Evolutionary conservation across 2,113 vertebrate genomes (phyloP).

Genomic region (Eublepharis macularius): DNA sequence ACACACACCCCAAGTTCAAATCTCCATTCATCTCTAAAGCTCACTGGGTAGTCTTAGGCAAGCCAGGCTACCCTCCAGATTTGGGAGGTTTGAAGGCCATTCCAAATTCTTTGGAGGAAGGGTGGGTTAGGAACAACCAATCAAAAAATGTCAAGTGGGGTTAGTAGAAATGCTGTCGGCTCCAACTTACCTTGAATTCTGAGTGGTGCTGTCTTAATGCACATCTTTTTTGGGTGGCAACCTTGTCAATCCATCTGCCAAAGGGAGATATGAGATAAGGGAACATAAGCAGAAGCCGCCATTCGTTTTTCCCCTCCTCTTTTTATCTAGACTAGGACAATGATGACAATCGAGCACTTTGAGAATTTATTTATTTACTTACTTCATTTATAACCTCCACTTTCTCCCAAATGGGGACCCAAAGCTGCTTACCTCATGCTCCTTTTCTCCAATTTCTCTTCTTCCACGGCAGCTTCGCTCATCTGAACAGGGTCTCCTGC

Average conservation of each 20-base stretch:
- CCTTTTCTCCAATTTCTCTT: too few relatives aligned
- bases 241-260: constrained; percentile 26
- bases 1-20: not conserved
- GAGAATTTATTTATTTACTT: too few relatives aligned
- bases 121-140: not conserved
- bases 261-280: constrained; percentile 41
- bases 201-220: not conserved
- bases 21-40: not conserved
- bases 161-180: not conserved
- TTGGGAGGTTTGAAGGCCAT: not conserved
- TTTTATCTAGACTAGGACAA: constrained; percentile 5
- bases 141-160: too few relatives aligned
- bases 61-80: not conserved
- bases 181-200: constrained; percentile 18
- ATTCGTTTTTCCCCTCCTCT: not conserved
- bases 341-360: not conserved
- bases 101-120: not conserved
- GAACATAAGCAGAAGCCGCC: constrained; percentile 13
- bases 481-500: too few relatives aligned
- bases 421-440: too few relatives aligned
- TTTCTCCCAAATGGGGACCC: too few relatives aligned
- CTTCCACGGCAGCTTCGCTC: too few relatives aligned
- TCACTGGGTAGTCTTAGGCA: not conserved
- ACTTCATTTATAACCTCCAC: too few relatives aligned
- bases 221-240: not conserved